Base-by-base conservation (phyloP, 2,797 vertebrate species). In the Hydrolagus colliei region DNA sequence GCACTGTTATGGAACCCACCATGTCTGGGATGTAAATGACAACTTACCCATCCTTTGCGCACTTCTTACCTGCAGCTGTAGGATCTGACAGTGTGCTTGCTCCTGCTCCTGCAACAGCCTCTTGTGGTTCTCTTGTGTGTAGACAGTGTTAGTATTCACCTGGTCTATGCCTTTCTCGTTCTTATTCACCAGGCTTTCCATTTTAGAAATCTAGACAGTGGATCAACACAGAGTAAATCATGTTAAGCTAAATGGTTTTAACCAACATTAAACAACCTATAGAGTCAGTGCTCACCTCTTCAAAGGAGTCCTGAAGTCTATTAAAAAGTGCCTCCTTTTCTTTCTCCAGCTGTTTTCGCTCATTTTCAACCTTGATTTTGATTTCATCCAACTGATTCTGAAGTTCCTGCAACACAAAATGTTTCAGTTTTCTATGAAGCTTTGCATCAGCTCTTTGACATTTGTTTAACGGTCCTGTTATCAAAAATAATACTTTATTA, bases 301-400 rank as follows among this genome's bases (percentile, higher is more conserved):
- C 90, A 86, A 93, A 92, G 80, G 95, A 94, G 18, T 94, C 94
- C 88, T 95, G 94, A 84, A 98, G 94, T 88, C 95, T 95, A 32
- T 88, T 89, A 85, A 88, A 91, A 61, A 97, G 91, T 71, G 94
- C 91, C 12, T 95, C 94, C 88, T 92, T 93, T 87, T 98, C 96
- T 72, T 92, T 95, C 89, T 96, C 94, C 84, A 96, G 90, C 22
- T 91, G 89, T 32, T 88, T 91, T 88, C 92, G 93, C 61, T 95
- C 92, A 90, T 92, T 92, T 87, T 96, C 94, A 0, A 91, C 91
- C 67, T 90, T 93, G 88, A 91, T 95, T 90, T 93, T 95, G 89
- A 96, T 91, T 87, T 96, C 95, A 13, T 98, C 96, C 87, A 96
- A 88, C 88, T 93, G 91, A 13, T 86, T 87, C 87, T 94, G 92